Percentiles rank a stretch among this genome's conserved stretches.
phyloP scores from a whole-genome alignment of 2,888 invertebrate genomes.

The Idaea straminata region DNA sequence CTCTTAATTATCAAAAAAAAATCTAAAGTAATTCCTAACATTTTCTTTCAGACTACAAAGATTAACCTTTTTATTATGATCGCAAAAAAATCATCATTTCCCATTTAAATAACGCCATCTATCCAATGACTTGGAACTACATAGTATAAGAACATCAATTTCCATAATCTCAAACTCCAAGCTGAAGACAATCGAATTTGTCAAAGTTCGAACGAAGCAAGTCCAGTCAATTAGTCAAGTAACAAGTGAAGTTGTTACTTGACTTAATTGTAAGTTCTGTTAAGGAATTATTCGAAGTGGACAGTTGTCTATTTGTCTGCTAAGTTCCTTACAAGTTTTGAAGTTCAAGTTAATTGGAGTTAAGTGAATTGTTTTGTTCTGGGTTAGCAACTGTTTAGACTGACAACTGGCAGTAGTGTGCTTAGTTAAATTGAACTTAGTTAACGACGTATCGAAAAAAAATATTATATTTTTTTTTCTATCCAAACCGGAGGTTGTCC shows the following conservation, averaged over 20 bases:
- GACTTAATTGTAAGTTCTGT: constrained; percentile 9
- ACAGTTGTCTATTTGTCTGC: constrained; percentile 27
- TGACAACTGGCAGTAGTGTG: no score
- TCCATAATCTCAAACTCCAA: constrained; percentile 8
- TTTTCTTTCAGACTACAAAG: no score
- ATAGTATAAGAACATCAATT: not conserved
- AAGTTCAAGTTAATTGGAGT: not conserved
- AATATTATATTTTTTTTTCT: no score
- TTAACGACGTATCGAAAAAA: no score
- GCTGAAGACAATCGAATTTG: constrained; percentile 12
- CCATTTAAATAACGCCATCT: no score
- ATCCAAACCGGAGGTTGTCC: no score
- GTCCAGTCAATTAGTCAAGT: constrained; percentile 8
- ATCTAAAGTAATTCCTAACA: no score
- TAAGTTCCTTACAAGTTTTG: constrained; percentile 6
- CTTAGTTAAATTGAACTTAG: no score
- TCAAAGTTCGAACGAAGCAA: not conserved
- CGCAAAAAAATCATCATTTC: no score
- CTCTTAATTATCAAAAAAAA: no score
- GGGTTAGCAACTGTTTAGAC: not conserved
- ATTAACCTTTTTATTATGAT: no score
- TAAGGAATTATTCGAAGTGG: constrained; percentile 21
- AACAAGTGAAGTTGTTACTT: not conserved
- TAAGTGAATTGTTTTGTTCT: not conserved
- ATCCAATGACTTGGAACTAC: not conserved